A percentile compares a stretch with the other conserved stretches of the same genome.
These are phyloP conservation scores for Rhizomys pruinosus DNA, from an alignment of 2,113 vertebrate genomes.

Conservation along the genomic window DNA sequence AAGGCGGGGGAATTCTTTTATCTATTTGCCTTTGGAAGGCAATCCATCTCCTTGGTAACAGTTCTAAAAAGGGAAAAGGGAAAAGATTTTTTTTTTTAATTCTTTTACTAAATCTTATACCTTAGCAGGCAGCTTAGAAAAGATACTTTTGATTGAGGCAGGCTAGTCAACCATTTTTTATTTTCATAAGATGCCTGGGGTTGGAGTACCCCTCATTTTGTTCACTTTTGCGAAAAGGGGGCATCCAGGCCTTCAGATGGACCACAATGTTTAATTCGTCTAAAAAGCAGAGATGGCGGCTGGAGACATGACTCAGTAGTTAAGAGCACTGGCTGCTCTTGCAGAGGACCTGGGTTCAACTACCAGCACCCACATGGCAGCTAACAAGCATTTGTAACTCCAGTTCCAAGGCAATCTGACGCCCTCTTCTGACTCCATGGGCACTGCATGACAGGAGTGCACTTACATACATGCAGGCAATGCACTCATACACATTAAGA, in stretches of 20 bases:
- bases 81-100: too few species aligned
- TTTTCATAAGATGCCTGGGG: not conserved
- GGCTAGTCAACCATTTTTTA: slow-evolving; percentile 22
- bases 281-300: not conserved
- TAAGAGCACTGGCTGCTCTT: too few species aligned
- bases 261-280: not conserved
- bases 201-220: not conserved
- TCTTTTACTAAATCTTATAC: slow-evolving; percentile 66
- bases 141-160: slow-evolving; percentile 39
- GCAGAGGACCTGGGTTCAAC: too few species aligned
- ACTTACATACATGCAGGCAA: too few species aligned
- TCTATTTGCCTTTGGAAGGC: slow-evolving; percentile 75
- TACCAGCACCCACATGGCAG: too few species aligned
- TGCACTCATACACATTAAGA: too few species aligned
- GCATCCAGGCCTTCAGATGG: slow-evolving; percentile 2
- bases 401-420: too few species aligned
- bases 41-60: slow-evolving; percentile 82
- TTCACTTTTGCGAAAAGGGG: not conserved
- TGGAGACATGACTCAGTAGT: too few species aligned
- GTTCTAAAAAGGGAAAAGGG: slow-evolving; percentile 71
- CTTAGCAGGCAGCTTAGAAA: slow-evolving; percentile 62
- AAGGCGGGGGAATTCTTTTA: slow-evolving; percentile 60
- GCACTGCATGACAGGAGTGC: too few species aligned
- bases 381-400: too few species aligned
- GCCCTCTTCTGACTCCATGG: too few species aligned